These are phyloP conservation scores for Chloroceryle aenea DNA, from an alignment of 2,113 vertebrate species.

Conservation along the genomic window DNA sequence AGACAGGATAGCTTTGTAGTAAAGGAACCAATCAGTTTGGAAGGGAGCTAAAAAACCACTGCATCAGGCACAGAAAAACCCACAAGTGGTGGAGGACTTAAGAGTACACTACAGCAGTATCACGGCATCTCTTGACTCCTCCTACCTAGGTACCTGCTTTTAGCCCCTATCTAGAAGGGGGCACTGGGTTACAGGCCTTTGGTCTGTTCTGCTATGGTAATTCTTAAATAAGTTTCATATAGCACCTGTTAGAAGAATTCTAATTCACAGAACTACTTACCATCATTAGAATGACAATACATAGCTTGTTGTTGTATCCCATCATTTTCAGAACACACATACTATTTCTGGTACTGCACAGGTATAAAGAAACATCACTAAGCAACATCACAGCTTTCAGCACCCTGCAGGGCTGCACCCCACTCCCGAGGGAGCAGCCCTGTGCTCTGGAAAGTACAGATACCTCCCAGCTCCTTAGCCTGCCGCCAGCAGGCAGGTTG, in stretches of 20 bases:
- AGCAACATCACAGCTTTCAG: not conserved
- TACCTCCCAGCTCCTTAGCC: not conserved
- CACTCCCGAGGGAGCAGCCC: accelerated
- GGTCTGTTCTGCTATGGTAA: not conserved
- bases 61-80: not conserved
- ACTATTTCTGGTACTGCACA: not conserved
- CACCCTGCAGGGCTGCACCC: accelerated
- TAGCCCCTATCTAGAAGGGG: accelerated
- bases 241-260: not conserved
- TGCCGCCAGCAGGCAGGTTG: too few species aligned
- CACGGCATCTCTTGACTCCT: not conserved
- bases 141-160: not conserved
- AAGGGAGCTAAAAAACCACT: not conserved
- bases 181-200: not conserved
- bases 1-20: not conserved
- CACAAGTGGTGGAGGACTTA: accelerated
- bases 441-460: not conserved
- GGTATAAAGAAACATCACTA: not conserved
- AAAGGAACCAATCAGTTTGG: not conserved
- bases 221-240: not conserved
- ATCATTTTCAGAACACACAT: not conserved
- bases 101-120: not conserved
- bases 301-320: not conserved
- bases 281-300: not conserved
- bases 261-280: not conserved